Base-by-base conservation (phyloP, 2,797 vertebrate species). In the Bradypus variegatus region DNA sequence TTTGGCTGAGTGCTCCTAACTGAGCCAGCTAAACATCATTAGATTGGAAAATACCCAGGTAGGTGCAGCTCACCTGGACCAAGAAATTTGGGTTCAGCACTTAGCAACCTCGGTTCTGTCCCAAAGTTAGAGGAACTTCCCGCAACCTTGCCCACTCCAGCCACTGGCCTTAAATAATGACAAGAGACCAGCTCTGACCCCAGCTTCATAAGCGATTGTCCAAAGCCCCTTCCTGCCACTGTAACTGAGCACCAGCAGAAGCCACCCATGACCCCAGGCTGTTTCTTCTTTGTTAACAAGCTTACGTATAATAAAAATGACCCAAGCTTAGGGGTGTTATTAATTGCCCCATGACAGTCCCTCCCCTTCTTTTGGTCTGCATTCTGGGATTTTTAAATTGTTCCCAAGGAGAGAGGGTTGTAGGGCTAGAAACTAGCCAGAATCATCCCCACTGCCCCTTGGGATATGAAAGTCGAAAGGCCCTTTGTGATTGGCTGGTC, bases 381-480 rank as follows among this genome's bases (percentile, higher is more conserved):
- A 50, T 84, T 82, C 62, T 67, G 69, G 27, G 50, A 65, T 84
- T 90, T 88, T 88, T 33, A 31, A 29, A 58, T 58, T 70, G 72
- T 93, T 94, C 19, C 75, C 91, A 90, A 86, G 91, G 73, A 94
- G 38, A 85, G 62, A 70, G 36, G 79, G 53, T 65, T 86, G 91
- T 58, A 33, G 38, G 75, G 18, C 86, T 94, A 90, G 36, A 69
- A 69, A 73, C 77, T 76, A 19, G 2, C 65, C 76, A 53, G 79
- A 67, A 81, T 77, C 45, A 58, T 36, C 41, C n/a, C 36, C 38
- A 41, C 41, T 36, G 88, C 77, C 62, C 80, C 25, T 0, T 23
- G n/a, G 65, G 21, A 81, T 1, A 73, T 8, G 21, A 73, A 83
- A 77, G 79, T 83, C 53, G 80, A 41, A 29, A 81, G 41, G 69